Evolutionary conservation across 2,888 invertebrate species (phyloP), one percentile per base, ranked within the genome.

Genomic region (Calliphora vomitoria): DNA sequence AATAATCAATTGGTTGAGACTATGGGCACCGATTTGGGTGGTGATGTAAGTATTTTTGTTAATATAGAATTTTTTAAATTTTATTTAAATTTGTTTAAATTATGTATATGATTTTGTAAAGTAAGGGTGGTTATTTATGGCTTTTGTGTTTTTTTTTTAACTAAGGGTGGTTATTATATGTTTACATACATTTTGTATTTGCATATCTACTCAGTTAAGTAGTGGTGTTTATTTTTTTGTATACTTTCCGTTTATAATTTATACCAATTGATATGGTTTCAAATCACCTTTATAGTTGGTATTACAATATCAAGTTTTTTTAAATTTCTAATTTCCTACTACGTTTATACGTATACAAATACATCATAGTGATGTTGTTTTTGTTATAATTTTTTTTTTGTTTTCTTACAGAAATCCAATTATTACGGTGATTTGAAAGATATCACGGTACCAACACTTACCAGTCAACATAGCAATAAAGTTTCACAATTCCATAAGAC

Each of bases 401-500:
- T 89, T 90, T 88, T 89, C 75, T 93, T 93, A 86, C 93, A 94
- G 93, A 92, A 91, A 91, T 95, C 96, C 94, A 95, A 95, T 94
- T 96, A 96, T 93, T 97, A 97, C 95, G 96, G 96, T 94, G 97
- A 97, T 94, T 95, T 97, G 96, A 97, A 97, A 96, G 97, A 97
- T 95, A 96, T 96, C 95, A 97, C 97, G 96, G 97, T 98, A 94
- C 96, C 97, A 90, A 97, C 97, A 92, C 94, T 98, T 94, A 97
- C 96, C 90, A 96, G 97, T 90, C 96, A 96, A 93, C 97, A 98
- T 95, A 97, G 97, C 94, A 97, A 97, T 94, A 98, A 98, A 95
- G 98, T 98, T 93, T 97, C 98, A 93, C 97, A 97, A 95, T 98
- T 98, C 95, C 98, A 98, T 95, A 98, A 98, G 95, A 96, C 96